A percentile compares a stretch with the other conserved stretches of the same genome.
Conservation (phyloP, 2,113 vertebrate genomes). For the Apeltes quadracus region DNA sequence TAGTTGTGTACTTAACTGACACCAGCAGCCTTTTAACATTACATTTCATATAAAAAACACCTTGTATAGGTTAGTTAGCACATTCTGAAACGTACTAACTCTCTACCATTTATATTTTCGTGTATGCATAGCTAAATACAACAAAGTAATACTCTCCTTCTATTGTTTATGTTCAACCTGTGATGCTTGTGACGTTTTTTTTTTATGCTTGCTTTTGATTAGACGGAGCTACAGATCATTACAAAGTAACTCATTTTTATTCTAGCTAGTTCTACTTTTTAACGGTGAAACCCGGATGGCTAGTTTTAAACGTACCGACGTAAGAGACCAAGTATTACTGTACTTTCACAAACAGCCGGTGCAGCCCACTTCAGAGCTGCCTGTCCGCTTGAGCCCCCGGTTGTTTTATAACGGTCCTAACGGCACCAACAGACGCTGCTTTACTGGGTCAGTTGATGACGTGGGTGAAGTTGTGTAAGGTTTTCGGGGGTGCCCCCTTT, state of each 20-base stretch:
- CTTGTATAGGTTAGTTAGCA: neutral
- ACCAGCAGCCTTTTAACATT: neutral
- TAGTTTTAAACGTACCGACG: neutral
- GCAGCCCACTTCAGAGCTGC: neutral
- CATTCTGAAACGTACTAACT: neutral
- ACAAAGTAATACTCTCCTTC: neutral
- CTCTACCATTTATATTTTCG: neutral
- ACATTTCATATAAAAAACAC: neutral
- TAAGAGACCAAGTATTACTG: neutral
- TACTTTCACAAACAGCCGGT: neutral
- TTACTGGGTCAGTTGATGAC: constrained; percentile 64
- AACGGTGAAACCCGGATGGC: neutral
- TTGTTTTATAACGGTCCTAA: constrained; percentile 27
- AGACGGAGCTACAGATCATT: neutral
- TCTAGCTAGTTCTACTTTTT: neutral
- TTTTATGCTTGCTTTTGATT: too few relatives aligned
- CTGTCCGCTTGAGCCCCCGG: neutral
- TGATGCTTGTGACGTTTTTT: neutral
- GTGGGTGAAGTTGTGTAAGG: constrained; percentile 28
- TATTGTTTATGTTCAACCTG: neutral
- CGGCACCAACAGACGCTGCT: constrained; percentile 30
- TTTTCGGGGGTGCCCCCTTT: constrained; percentile 17
- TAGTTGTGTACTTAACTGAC: neutral
- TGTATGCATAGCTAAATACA: neutral
- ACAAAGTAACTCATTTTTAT: neutral